Conservation (phyloP, 2,888 invertebrate species). For the Aphidius colemani region DNA sequence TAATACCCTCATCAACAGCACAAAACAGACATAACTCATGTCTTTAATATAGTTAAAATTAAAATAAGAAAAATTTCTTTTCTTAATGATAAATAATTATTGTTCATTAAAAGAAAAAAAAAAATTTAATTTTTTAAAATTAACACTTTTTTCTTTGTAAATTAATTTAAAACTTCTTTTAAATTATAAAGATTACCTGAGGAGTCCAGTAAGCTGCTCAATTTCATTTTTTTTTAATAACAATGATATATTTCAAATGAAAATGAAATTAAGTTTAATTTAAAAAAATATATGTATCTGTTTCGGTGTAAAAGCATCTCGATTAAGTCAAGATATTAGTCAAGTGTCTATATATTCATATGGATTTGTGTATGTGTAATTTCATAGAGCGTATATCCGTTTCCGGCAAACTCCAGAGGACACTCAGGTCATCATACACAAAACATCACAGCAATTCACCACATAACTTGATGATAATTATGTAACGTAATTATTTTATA, state of each 20-base stretch:
- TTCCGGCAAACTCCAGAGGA: slow-evolving; percentile 40
- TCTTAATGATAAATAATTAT: too few relatives aligned
- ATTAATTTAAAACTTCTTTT: too few relatives aligned
- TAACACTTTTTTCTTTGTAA: neutral
- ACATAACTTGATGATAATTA: slow-evolving; percentile 38
- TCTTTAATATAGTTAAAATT: too few relatives aligned
- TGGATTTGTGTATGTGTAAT: slow-evolving; percentile 37
- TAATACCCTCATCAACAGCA: too few relatives aligned
- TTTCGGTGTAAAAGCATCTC: too few relatives aligned
- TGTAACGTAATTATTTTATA: slow-evolving; percentile 31
- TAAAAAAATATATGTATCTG: neutral
- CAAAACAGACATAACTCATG: too few relatives aligned
- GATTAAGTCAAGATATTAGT: neutral
- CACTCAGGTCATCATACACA: slow-evolving; percentile 39
- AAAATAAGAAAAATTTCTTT: too few relatives aligned
- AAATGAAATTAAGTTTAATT: neutral
- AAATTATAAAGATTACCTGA: too few relatives aligned
- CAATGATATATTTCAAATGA: slow-evolving; percentile 5
- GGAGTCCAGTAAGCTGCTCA: too few relatives aligned
- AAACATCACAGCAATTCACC: neutral
- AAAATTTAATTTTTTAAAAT: too few relatives aligned
- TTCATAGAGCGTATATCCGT: slow-evolving; percentile 58
- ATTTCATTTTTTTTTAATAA: neutral
- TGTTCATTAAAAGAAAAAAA: too few relatives aligned
- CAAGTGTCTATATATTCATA: slow-evolving; percentile 20